phyloP scores from a whole-genome alignment of 2,797 vertebrate genomes.

The Tiaroga cobitis region DNA sequence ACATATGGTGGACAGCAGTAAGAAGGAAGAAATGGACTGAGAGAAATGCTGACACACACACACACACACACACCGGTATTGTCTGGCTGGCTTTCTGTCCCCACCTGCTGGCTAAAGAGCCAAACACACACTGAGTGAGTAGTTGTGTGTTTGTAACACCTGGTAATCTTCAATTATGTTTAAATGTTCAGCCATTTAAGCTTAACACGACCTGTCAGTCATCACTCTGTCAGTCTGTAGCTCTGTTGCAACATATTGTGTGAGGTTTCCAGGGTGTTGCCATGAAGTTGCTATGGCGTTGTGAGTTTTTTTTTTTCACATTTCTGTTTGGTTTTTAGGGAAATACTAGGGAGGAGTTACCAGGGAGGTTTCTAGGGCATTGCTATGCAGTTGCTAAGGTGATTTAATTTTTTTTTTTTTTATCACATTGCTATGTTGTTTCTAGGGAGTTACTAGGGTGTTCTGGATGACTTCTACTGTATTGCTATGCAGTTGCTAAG shows the following conservation, averaged over 20 bases:
- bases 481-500: not conserved
- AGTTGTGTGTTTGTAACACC: conserved; percentile 65
- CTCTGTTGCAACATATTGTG: not conserved
- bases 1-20: conserved; percentile 15
- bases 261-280: conserved; percentile 1
- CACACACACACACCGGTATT: conserved; percentile 53
- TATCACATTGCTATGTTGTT: not conserved
- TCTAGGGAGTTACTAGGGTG: not conserved
- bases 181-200: conserved; percentile 58
- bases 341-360: not conserved
- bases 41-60: conserved; percentile 34
- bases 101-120: conserved; percentile 79
- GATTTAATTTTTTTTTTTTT: not conserved
- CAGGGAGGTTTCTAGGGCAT: not conserved
- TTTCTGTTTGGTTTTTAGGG: not conserved
- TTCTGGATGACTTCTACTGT: accelerated
- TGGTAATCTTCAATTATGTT: conserved; percentile 42
- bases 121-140: conserved; percentile 69
- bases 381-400: not conserved
- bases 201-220: conserved; percentile 29
- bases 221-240: conserved; percentile 54
- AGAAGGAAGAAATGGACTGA: not conserved
- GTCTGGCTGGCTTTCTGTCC: conserved; percentile 76
- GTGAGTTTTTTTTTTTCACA: not conserved
- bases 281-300: not conserved